Percentiles rank a stretch among this genome's conserved stretches.
These are phyloP conservation scores for Metopia argyrocephala DNA, from an alignment of 2,888 invertebrate genomes.

Conservation along the genomic window DNA sequence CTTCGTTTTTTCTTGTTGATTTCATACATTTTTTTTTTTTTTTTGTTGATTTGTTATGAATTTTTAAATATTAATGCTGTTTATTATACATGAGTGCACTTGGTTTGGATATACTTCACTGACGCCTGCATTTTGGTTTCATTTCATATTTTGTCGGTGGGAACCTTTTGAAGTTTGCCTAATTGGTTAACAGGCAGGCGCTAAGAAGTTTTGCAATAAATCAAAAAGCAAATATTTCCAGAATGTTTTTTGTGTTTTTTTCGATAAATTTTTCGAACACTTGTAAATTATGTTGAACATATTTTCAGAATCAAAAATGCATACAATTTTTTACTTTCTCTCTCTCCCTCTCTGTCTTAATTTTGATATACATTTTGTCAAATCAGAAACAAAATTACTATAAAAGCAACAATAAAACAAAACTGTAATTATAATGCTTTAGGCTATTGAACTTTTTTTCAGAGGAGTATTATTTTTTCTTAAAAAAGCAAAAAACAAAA, in stretches of 20 bases:
- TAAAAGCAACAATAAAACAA: too few species aligned
- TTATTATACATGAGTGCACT: constrained; percentile 63
- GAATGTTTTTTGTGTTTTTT: not conserved
- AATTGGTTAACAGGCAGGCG: constrained; percentile 59
- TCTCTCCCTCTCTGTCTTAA: too few species aligned
- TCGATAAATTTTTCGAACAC: constrained; percentile 21
- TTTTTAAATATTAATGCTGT: constrained; percentile 59
- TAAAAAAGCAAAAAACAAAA: too few species aligned
- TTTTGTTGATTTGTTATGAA: constrained; percentile 25
- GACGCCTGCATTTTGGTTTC: constrained; percentile 46
- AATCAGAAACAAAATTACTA: too few species aligned
- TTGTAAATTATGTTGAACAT: constrained; percentile 35
- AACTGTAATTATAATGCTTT: too few species aligned
- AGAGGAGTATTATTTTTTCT: too few species aligned
- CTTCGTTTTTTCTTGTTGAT: constrained; percentile 4
- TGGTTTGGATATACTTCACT: constrained; percentile 54
- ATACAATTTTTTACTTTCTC: too few species aligned
- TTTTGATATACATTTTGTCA: too few species aligned
- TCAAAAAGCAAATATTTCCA: constrained; percentile 31
- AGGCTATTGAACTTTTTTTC: too few species aligned
- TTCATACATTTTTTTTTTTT: not conserved
- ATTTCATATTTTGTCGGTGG: constrained; percentile 45
- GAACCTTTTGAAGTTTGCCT: constrained; percentile 54
- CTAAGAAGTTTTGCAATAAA: constrained; percentile 60
- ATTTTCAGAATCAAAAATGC: not conserved